Evolutionary conservation across 1,140 invertebrate species (phyloP).

Genomic region (Phymastichus coffea): DNA sequence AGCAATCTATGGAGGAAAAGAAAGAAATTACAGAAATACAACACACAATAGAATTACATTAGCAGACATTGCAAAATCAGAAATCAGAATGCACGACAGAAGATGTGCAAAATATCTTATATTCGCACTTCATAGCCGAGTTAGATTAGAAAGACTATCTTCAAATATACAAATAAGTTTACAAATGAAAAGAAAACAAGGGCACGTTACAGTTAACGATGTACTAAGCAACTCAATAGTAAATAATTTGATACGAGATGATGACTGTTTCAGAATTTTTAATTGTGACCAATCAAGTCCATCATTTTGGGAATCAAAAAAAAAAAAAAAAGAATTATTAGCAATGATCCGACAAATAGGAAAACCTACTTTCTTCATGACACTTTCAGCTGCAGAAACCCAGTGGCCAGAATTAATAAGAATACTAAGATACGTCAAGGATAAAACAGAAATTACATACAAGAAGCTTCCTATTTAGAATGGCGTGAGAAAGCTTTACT

Average conservation of each 20-base stretch:
- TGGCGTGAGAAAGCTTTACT: conserved; percentile 27
- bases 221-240: conserved; percentile 14
- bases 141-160: conserved; percentile 8
- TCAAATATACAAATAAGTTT: conserved; percentile 24
- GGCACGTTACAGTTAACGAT: conserved; percentile 4
- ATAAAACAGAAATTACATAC: conserved; percentile 16
- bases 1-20: too few species aligned
- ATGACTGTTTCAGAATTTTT: conserved; percentile 31
- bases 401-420: conserved; percentile 33
- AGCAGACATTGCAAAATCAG: conserved; percentile 28
- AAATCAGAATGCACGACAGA: conserved; percentile 26
- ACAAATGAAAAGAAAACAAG: conserved; percentile 19
- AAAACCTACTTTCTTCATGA: conserved; percentile 37
- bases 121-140: conserved; percentile 4
- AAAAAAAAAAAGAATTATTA: conserved; percentile 34
- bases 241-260: conserved; percentile 26
- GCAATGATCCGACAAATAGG: conserved; percentile 36
- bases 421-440: conserved; percentile 27
- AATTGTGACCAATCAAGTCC: conserved; percentile 27
- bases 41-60: conserved; percentile 14
- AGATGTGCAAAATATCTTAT: too few species aligned
- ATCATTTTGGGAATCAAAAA: conserved; percentile 33
- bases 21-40: too few species aligned
- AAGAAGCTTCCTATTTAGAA: conserved; percentile 10
- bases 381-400: conserved; percentile 34